These are phyloP conservation scores for Pentamera pediparva DNA, from an alignment of 53 echinoderm and acorn worm genomes.

Conservation along the genomic window DNA sequence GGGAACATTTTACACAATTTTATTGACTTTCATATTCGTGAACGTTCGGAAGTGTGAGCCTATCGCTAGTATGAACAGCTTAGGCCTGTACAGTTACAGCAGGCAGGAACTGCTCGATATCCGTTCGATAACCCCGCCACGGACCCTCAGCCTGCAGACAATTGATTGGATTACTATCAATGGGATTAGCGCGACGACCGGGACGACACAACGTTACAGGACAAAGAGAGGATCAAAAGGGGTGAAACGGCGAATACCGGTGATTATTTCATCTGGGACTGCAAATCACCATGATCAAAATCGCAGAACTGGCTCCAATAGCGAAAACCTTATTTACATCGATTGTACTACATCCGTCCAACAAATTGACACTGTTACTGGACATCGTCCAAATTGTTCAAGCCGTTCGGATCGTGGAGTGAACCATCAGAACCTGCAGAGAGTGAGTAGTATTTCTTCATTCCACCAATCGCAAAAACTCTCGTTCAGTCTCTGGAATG, in stretches of 20 bases:
- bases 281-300: not conserved
- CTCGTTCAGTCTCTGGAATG: not conserved
- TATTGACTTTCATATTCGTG: no score
- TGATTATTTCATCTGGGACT: not conserved
- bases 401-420: not conserved
- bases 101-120: not conserved
- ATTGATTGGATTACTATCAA: not conserved
- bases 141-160: not conserved
- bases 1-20: no score
- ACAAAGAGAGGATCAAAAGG: not conserved
- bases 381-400: not conserved
- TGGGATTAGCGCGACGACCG: not conserved
- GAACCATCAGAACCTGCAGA: not conserved
- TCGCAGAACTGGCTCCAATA: not conserved
- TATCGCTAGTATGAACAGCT: not conserved
- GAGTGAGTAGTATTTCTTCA: not conserved
- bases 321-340: not conserved
- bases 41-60: no score
- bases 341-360: not conserved
- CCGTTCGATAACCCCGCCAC: not conserved
- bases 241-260: not conserved
- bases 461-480: not conserved
- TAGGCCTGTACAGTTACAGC: not conserved
- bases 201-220: not conserved
- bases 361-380: not conserved